A percentile compares a stretch with the other conserved stretches of the same genome.
Conservation (phyloP, 2,113 vertebrate genomes). For the Pholis gunnellus region DNA sequence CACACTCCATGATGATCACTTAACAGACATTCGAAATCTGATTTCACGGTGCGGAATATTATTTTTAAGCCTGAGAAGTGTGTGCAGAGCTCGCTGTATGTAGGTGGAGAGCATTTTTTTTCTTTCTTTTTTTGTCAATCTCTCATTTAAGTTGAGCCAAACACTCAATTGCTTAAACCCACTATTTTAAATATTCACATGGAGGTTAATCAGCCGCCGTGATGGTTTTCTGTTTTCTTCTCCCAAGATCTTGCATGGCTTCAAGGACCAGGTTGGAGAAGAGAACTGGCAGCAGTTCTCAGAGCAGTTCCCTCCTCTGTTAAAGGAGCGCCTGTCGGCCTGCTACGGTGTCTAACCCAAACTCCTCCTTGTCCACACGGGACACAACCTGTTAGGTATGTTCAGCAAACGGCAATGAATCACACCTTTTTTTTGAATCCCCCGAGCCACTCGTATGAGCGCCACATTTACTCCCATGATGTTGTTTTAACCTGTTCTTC, state of each 20-base stretch:
- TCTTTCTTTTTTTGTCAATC: no score
- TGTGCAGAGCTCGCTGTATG: conserved; percentile 21
- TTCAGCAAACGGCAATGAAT: not conserved
- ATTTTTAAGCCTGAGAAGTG: conserved; percentile 64
- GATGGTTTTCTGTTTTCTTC: not conserved
- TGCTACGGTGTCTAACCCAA: conserved; percentile 91
- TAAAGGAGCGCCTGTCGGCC: conserved; percentile 93
- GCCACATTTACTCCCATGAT: not conserved
- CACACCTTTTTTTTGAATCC: no score
- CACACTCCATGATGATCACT: conserved; percentile 67
- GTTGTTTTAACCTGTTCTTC: not conserved
- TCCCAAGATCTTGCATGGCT: conserved; percentile 91
- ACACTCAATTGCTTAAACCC: not conserved
- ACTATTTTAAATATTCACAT: not conserved
- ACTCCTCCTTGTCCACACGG: conserved; percentile 62
- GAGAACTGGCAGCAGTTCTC: conserved; percentile 97
- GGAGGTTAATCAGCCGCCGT: not conserved
- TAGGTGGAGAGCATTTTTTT: not conserved
- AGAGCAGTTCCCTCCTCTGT: conserved; percentile 92
- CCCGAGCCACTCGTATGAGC: not conserved
- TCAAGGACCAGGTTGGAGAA: conserved; percentile 95
- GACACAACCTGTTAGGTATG: conserved; percentile 80
- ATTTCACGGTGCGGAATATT: conserved; percentile 47
- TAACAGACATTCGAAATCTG: conserved; percentile 79
- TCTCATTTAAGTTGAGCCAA: not conserved